phyloP scores from a whole-genome alignment of 1,140 invertebrate genomes.

The Tetraneura akinire region DNA sequence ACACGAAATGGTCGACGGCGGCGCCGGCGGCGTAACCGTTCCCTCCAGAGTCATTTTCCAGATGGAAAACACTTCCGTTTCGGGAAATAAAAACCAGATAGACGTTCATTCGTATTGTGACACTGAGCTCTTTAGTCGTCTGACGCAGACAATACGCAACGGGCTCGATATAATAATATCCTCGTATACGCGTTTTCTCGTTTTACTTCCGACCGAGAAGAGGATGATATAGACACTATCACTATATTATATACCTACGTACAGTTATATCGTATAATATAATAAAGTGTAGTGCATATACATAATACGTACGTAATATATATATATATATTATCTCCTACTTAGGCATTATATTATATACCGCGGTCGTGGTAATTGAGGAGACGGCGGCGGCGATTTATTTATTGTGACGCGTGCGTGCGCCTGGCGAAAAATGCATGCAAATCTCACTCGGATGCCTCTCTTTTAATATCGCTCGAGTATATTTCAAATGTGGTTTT shows the following conservation, averaged over 20 bases:
- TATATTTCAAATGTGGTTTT: conserved; percentile 12
- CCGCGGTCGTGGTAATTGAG: too few species aligned
- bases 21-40: not conserved
- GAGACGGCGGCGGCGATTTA: not conserved
- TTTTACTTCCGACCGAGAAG: not conserved
- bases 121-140: conserved; percentile 24
- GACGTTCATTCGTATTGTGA: conserved; percentile 14
- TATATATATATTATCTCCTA: too few species aligned
- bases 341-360: too few species aligned
- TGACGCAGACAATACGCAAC: not conserved
- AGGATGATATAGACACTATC: conserved; percentile 1
- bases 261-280: not conserved
- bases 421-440: not conserved
- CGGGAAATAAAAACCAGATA: conserved; percentile 40
- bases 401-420: not conserved
- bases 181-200: not conserved
- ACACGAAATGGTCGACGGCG: not conserved
- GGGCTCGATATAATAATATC: conserved; percentile 23
- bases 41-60: conserved; percentile 40
- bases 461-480: not conserved
- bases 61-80: conserved; percentile 38
- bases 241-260: not conserved
- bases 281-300: too few species aligned
- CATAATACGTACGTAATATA: not conserved
- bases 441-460: not conserved